Conservation (phyloP, 2,797 vertebrate genomes). For the Pelobates cultripes region DNA sequence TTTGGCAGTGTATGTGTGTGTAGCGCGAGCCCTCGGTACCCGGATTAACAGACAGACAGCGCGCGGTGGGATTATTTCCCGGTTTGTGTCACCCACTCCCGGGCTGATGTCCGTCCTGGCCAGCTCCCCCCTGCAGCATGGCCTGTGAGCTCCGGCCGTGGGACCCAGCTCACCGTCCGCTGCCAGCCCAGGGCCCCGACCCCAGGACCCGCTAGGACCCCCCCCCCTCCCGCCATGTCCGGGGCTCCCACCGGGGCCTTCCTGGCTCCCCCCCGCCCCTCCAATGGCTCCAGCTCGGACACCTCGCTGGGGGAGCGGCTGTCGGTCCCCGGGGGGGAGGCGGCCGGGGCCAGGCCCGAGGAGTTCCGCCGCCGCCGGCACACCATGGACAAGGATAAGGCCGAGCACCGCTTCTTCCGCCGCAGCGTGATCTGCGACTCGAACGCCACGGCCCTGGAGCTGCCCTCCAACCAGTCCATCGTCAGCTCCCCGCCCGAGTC, state of each 20-base stretch:
- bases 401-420: conserved; percentile 95
- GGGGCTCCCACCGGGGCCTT: conserved; percentile 46
- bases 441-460: conserved; percentile 93
- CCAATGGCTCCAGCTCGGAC: conserved; percentile 92
- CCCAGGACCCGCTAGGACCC: conserved; percentile 57
- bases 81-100: not conserved
- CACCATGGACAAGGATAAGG: conserved; percentile 96
- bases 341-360: conserved; percentile 64
- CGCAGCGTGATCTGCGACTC: conserved; percentile 98
- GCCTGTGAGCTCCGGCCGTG: conserved; percentile 42
- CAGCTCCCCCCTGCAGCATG: conserved; percentile 29
- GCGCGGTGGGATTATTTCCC: not conserved
- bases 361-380: conserved; percentile 91
- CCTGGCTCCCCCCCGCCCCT: conserved; percentile 82
- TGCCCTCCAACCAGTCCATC: conserved; percentile 86
- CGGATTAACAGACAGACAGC: not conserved
- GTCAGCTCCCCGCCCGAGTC: conserved; percentile 79
- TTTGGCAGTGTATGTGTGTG: not conserved
- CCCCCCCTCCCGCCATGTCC: conserved; percentile 15
- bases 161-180: conserved; percentile 35
- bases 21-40: not conserved
- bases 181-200: conserved; percentile 47
- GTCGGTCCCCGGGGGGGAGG: conserved; percentile 50
- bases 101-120: conserved; percentile 18
- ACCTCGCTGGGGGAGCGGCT: conserved; percentile 82